Evolutionary conservation across 1,140 invertebrate species (phyloP), one percentile per base, ranked within the genome.

Genomic region (Zaprionus gabonicus): DNA sequence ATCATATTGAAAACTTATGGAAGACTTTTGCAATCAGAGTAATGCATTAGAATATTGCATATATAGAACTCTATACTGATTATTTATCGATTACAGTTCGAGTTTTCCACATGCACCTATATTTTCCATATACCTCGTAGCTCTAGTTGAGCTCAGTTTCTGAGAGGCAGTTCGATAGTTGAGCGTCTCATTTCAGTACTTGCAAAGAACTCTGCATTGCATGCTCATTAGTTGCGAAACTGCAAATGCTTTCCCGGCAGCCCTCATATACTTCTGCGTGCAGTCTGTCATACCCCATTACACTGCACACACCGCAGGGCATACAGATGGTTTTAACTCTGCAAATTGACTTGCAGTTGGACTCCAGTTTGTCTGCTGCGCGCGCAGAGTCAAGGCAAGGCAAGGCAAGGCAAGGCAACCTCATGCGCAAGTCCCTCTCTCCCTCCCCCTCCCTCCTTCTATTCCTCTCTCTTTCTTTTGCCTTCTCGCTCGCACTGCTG

Each of bases 301-400:
- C n/a, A 57, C 38, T 25, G 38, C 57, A 71, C 36, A 27, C 23
- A 15, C 23, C 23, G 25, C 27, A 28, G 53, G 53, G 53, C 25
- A 17, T 51, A 28, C 49, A 25, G 27, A 60, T 60, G 58, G 63
- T 38, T 65, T 71, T 27, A 7, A 59, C 41, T n/a, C 62, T 51
- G 55, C 15, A 49, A 55, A 41, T 71, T 71, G 49, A 56, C 34
- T 44, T 44, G 59, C 53, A 65, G 69, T 49, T 75, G 59, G 72
- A 70, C 67, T 75, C 72, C 72, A 75, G 67, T 27, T 75, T 75
- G 72, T 75, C 72, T 75, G 49, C 65, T 34, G 51, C 13, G 36
- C 46, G 20, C 36, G 7, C 25, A 60, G 65, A 56, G 44, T 62
- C 56, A 68, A 68, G 71, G 57, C 71, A 44, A 68, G 71, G 57